Conservation (phyloP, 1,140 invertebrate species). For the Euwallacea fornicatus region DNA sequence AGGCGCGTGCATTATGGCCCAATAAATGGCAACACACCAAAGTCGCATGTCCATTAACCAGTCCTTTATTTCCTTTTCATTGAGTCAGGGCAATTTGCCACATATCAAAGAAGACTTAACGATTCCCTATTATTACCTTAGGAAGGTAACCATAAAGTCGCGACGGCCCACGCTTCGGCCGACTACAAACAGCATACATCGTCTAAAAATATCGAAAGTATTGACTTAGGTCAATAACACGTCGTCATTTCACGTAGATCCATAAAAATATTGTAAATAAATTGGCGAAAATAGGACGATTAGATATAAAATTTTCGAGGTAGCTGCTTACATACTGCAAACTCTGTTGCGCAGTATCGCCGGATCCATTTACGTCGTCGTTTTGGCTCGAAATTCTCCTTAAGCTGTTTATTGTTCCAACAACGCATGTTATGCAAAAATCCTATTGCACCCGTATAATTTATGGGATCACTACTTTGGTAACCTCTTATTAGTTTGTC, state of each 20-base stretch:
- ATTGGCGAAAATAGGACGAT: background rate
- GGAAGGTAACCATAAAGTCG: background rate
- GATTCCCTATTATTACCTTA: constrained; percentile 2
- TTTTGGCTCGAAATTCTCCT: too few species aligned
- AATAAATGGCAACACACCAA: too few species aligned
- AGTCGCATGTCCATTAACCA: too few species aligned
- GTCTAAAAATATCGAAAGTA: constrained; percentile 17
- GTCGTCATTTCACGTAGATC: constrained; percentile 12
- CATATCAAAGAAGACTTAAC: constrained; percentile 2
- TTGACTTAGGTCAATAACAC: constrained; percentile 21
- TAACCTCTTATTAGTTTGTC: too few species aligned
- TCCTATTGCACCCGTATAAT: too few species aligned
- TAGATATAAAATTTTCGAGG: background rate
- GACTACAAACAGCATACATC: constrained; percentile 9
- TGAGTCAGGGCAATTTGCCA: background rate
- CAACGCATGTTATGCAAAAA: too few species aligned
- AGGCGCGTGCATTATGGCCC: too few species aligned
- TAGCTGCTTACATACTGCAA: background rate
- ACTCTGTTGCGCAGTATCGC: constrained; percentile 9
- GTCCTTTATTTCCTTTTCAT: background rate
- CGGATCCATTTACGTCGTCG: too few species aligned
- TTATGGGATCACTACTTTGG: too few species aligned
- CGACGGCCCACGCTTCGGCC: constrained; percentile 3
- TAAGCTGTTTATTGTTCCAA: too few species aligned
- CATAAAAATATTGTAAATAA: constrained; percentile 22